These are phyloP conservation scores for Pipistrellus pipistrellus DNA, from an alignment of 2,797 vertebrate genomes.

Conservation along the genomic window DNA sequence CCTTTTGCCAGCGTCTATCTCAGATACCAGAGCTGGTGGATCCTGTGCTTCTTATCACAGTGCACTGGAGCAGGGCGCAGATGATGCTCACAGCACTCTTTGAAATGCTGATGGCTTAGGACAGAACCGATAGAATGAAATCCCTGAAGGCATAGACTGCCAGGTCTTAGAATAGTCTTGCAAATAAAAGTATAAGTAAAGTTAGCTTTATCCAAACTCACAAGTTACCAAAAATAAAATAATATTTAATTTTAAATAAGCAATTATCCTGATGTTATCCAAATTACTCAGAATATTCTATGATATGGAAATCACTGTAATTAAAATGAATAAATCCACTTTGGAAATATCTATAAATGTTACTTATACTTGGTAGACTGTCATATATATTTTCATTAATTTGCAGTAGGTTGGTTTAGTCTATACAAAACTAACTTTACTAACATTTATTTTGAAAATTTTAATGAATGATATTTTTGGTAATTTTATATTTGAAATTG, in stretches of 20 bases:
- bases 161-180: not conserved
- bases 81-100: not conserved
- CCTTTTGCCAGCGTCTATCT: not conserved
- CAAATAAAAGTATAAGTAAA: not conserved
- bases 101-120: not conserved
- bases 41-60: not conserved
- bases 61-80: not conserved
- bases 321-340: not conserved
- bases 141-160: not conserved
- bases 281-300: not conserved
- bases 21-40: not conserved
- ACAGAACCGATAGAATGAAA: not conserved
- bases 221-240: not conserved
- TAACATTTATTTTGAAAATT: constrained; percentile 41
- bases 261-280: not conserved
- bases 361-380: not conserved
- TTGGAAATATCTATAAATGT: not conserved
- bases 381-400: constrained; percentile 15
- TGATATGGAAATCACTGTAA: not conserved
- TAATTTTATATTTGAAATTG: constrained; percentile 66
- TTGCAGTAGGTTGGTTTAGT: constrained; percentile 49
- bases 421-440: constrained; percentile 57
- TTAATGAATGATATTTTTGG: constrained; percentile 39
- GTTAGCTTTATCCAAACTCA: not conserved
- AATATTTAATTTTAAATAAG: not conserved